Conservation (phyloP, 2,888 invertebrate species). For the Xylota segnis region DNA sequence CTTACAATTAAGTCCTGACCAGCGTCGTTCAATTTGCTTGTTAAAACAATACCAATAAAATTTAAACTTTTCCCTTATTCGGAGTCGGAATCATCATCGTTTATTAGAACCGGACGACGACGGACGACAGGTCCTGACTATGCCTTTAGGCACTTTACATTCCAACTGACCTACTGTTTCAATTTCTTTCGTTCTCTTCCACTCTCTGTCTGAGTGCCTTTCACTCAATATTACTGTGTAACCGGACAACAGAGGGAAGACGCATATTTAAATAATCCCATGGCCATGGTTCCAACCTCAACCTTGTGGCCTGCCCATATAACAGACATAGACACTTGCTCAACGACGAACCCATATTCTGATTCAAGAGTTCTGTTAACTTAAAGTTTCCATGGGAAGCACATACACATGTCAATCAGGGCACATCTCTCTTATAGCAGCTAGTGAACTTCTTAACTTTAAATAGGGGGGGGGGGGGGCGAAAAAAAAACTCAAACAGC, state of each 20-base stretch:
- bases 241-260: not conserved
- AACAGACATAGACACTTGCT: conserved; percentile 11
- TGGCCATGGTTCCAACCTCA: conserved; percentile 49
- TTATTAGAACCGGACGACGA: conserved; percentile 35
- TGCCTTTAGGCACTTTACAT: conserved; percentile 30
- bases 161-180: conserved; percentile 39
- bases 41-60: conserved; percentile 74
- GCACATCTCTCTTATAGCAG: conserved; percentile 18
- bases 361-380: conserved; percentile 21
- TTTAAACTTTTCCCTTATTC: conserved; percentile 57
- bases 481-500: conserved; percentile 4
- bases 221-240: conserved; percentile 33
- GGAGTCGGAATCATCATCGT: conserved; percentile 44
- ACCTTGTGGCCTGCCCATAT: conserved; percentile 43
- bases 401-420: conserved; percentile 46
- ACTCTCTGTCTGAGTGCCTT: not conserved
- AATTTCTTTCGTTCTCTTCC: not conserved
- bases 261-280: conserved; percentile 33
- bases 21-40: conserved; percentile 64
- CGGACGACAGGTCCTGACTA: not conserved
- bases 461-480: conserved; percentile 15
- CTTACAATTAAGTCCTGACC: conserved; percentile 68
- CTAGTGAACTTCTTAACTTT: conserved; percentile 64
- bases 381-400: conserved; percentile 34
- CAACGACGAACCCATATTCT: not conserved